Evolutionary conservation across 2,888 invertebrate genomes (phyloP).

Genomic region (Autographa gamma): DNA sequence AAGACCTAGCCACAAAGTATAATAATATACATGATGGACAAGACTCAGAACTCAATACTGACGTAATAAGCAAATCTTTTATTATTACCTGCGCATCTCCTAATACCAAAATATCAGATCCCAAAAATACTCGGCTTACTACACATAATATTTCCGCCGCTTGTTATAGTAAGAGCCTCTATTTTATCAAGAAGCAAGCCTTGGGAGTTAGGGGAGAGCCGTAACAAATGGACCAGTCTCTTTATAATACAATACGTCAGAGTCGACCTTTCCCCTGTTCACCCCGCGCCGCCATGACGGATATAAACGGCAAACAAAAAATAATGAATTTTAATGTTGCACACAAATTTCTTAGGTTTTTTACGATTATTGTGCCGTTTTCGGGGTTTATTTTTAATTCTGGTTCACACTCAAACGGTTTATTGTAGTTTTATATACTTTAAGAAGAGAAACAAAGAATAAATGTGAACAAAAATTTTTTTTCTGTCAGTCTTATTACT

Average conservation of each 20-base stretch:
- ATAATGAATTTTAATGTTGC: conserved; percentile 5
- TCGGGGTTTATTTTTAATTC: not conserved
- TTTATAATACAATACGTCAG: conserved; percentile 25
- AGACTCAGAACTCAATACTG: conserved; percentile 9
- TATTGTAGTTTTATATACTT: not conserved
- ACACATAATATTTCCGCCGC: conserved; percentile 1
- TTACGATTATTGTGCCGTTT: not conserved
- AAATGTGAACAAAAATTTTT: too few species aligned
- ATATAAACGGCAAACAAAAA: conserved; percentile 6
- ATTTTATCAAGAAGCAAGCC: conserved; percentile 39
- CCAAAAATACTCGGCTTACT: conserved; percentile 24
- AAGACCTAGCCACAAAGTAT: conserved; percentile 4
- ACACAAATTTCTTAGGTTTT: not conserved
- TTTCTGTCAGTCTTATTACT: too few species aligned
- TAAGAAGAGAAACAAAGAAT: not conserved
- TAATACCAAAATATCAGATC: conserved; percentile 27
- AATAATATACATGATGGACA: too few species aligned
- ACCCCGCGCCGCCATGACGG: conserved; percentile 7
- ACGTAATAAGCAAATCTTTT: conserved; percentile 45
- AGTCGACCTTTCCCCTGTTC: conserved; percentile 14
- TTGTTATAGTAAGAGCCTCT: conserved; percentile 11
- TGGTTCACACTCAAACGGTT: not conserved
- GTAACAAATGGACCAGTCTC: conserved; percentile 25
- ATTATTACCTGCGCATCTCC: conserved; percentile 43
- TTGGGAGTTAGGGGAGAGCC: conserved; percentile 18